A percentile compares a stretch with the other conserved stretches of the same genome.
phyloP scores from a whole-genome alignment of 2,113 vertebrate species.

The Motacilla tschutschensis region DNA sequence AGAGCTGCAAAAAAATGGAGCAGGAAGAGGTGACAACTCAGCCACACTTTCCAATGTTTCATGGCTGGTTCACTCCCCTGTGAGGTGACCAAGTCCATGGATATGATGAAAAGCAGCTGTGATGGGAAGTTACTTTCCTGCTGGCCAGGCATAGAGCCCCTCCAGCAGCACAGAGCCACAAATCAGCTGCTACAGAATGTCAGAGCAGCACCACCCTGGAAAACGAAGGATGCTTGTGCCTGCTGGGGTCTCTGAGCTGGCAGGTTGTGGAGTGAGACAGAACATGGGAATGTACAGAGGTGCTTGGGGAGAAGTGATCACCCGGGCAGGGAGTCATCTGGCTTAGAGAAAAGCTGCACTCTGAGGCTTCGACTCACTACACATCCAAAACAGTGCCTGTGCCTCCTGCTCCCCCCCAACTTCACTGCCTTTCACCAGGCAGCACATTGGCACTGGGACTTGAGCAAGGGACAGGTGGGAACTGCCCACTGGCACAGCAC shows the following conservation, averaged over 20 bases:
- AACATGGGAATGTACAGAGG: accelerated
- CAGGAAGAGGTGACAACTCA: background rate
- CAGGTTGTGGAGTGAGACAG: accelerated
- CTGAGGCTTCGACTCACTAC: background rate
- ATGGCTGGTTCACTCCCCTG: background rate
- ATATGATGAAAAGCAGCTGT: background rate
- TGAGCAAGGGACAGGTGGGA: background rate
- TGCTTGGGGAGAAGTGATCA: background rate
- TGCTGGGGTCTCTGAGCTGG: background rate
- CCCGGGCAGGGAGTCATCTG: background rate
- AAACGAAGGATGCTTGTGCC: background rate
- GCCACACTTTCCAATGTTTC: background rate
- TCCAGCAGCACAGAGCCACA: background rate
- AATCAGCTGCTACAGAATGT: background rate
- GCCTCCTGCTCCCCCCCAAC: background rate
- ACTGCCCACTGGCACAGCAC: accelerated
- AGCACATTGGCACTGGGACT: accelerated
- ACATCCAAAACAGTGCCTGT: accelerated
- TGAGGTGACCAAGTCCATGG: accelerated
- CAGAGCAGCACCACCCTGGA: background rate
- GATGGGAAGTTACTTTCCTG: background rate
- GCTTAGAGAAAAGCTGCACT: accelerated
- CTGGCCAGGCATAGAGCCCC: background rate
- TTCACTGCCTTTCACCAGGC: no score
- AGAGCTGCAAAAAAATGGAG: slow-evolving; percentile 71